Evolutionary conservation across 2,888 invertebrate genomes (phyloP).

Genomic region (Marronus borbonicus): DNA sequence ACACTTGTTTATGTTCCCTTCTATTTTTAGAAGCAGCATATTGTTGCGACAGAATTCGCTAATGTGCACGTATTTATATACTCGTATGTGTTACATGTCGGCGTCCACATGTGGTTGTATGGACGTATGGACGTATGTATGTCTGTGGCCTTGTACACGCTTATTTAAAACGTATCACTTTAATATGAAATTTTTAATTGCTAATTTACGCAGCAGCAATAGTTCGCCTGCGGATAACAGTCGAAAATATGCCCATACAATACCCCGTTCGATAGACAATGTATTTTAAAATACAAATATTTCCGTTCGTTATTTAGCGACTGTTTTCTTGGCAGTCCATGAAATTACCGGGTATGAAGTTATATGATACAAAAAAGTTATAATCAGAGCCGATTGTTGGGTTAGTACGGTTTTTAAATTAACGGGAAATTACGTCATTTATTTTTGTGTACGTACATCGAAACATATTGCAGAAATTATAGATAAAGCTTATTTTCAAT

Average conservation of each 20-base stretch:
- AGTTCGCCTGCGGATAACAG: not conserved
- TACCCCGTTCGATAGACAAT: not conserved
- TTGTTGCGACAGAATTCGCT: slow-evolving; percentile 49
- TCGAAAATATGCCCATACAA: not conserved
- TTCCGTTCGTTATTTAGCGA: not conserved
- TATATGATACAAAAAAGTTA: not conserved
- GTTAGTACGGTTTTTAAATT: too few relatives aligned
- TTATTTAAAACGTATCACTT: slow-evolving; percentile 45
- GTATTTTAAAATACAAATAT: not conserved
- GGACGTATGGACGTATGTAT: not conserved
- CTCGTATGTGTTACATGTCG: slow-evolving; percentile 6
- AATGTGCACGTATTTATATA: slow-evolving; percentile 48
- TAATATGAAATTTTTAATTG: slow-evolving; percentile 42
- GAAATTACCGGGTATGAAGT: not conserved
- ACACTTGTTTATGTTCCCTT: slow-evolving; percentile 45
- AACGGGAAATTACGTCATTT: too few relatives aligned
- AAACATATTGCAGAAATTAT: too few relatives aligned
- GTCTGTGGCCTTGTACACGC: slow-evolving; percentile 31
- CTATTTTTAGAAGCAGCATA: slow-evolving; percentile 49
- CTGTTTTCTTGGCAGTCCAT: not conserved
- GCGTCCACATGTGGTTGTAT: slow-evolving; percentile 26
- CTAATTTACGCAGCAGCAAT: slow-evolving; percentile 34
- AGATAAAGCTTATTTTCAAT: too few relatives aligned
- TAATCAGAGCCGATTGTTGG: not conserved
- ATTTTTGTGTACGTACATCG: too few relatives aligned